Evolutionary conservation across 2,797 vertebrate species (phyloP).

Genomic region (Microtus californicus): DNA sequence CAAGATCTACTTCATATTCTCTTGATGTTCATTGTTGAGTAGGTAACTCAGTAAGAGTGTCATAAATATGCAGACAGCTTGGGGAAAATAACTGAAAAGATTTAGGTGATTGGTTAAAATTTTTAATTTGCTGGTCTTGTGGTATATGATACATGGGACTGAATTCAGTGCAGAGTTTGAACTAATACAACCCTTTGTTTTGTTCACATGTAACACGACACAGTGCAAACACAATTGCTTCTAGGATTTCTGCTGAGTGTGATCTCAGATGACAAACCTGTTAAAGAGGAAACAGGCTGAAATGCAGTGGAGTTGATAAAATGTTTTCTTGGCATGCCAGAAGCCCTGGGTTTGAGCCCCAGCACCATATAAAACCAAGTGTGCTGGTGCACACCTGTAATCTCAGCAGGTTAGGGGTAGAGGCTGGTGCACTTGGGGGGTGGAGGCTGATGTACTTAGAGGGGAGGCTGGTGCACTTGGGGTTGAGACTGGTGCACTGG

Average conservation of each 20-base stretch:
- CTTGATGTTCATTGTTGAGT: neutral
- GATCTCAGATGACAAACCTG: neutral
- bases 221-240: constrained; percentile 16
- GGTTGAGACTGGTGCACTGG: neutral
- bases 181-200: neutral
- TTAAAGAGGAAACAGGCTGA: neutral
- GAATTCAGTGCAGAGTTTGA: neutral
- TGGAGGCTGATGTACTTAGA: neutral
- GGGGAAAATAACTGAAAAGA: neutral
- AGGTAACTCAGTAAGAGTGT: neutral
- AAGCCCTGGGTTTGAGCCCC: neutral
- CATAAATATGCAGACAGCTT: neutral
- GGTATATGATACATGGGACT: neutral
- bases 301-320: neutral
- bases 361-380: neutral
- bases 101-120: neutral
- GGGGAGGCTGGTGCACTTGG: neutral
- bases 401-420: neutral
- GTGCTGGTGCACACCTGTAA: neutral
- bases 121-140: neutral
- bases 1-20: neutral
- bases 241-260: constrained; percentile 25
- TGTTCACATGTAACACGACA: neutral
- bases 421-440: neutral
- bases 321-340: neutral